Conservation (phyloP, 1,140 invertebrate species). For the Nebria ingens region DNA sequence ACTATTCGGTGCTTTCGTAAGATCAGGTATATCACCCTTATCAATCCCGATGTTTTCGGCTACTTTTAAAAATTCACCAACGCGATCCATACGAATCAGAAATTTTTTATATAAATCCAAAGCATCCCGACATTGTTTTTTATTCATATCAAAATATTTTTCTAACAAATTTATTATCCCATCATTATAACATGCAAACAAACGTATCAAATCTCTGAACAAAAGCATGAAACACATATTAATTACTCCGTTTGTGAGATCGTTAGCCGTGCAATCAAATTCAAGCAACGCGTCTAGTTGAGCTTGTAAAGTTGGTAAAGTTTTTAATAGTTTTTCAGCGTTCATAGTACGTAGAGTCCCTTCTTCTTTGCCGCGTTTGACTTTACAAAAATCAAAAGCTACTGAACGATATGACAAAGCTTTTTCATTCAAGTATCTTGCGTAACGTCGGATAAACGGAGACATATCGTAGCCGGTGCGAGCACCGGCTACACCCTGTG, state of each 20-base stretch:
- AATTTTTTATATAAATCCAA: constrained; percentile 99
- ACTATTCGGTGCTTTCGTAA: constrained; percentile 98
- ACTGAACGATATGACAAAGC: constrained; percentile 95
- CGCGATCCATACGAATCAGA: constrained; percentile 96
- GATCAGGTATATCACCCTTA: constrained; percentile 97
- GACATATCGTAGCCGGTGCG: constrained; percentile 97
- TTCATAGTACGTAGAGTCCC: constrained; percentile 95
- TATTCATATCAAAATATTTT: constrained; percentile 99
- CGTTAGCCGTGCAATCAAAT: constrained; percentile 96
- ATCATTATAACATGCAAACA: constrained; percentile 99
- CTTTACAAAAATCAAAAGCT: constrained; percentile 99
- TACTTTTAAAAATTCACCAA: constrained; percentile 96
- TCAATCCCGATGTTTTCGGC: constrained; percentile 97
- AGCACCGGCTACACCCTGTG: constrained; percentile 54
- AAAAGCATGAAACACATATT: constrained; percentile 98
- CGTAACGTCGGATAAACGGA: constrained; percentile 96
- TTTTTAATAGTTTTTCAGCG: constrained; percentile 94
- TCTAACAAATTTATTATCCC: constrained; percentile 98
- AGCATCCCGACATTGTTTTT: constrained; percentile 95
- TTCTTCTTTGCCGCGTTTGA: constrained; percentile 96
- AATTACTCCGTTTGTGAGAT: constrained; percentile 97
- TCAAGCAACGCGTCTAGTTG: constrained; percentile 94
- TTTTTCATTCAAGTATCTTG: constrained; percentile 99
- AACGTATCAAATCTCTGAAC: constrained; percentile 94
- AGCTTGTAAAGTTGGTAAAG: constrained; percentile 87